These are phyloP conservation scores for Hemichromis elongatus DNA, from an alignment of 2,113 vertebrate genomes.

Conservation along the genomic window DNA sequence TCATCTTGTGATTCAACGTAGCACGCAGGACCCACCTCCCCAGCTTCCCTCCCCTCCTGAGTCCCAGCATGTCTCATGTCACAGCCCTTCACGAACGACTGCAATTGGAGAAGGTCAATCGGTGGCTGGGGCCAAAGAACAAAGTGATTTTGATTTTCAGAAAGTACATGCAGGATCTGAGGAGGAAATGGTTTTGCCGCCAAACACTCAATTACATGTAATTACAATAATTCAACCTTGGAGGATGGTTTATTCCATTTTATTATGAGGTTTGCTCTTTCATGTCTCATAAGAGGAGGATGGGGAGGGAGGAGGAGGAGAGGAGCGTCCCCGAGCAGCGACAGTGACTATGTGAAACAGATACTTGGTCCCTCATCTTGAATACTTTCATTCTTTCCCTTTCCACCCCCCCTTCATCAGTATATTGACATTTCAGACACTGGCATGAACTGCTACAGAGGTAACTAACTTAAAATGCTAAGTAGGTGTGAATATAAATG, in stretches of 20 bases:
- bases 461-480: background rate
- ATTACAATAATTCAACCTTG: constrained; percentile 74
- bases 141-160: constrained; percentile 66
- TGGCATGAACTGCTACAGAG: background rate
- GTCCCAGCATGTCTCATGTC: constrained; percentile 60
- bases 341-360: constrained; percentile 62
- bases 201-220: constrained; percentile 72
- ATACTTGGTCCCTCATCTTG: constrained; percentile 43
- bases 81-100: constrained; percentile 52
- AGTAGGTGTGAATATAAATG: background rate
- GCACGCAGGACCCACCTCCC: constrained; percentile 1
- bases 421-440: background rate
- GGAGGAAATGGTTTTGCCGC: constrained; percentile 71
- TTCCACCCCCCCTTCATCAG: constrained; percentile 15
- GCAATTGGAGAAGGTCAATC: constrained; percentile 71
- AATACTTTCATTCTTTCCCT: constrained; percentile 54
- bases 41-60: background rate
- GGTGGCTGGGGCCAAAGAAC: constrained; percentile 61
- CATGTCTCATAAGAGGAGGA: constrained; percentile 29
- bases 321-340: background rate
- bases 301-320: no score
- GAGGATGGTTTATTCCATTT: constrained; percentile 72
- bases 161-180: constrained; percentile 60
- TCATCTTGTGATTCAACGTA: constrained; percentile 59
- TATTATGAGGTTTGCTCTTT: constrained; percentile 69